Percentiles rank a stretch among this genome's conserved stretches.
These are phyloP conservation scores for Tenthredo livida DNA, from an alignment of 2,888 invertebrate genomes.

Conservation along the genomic window DNA sequence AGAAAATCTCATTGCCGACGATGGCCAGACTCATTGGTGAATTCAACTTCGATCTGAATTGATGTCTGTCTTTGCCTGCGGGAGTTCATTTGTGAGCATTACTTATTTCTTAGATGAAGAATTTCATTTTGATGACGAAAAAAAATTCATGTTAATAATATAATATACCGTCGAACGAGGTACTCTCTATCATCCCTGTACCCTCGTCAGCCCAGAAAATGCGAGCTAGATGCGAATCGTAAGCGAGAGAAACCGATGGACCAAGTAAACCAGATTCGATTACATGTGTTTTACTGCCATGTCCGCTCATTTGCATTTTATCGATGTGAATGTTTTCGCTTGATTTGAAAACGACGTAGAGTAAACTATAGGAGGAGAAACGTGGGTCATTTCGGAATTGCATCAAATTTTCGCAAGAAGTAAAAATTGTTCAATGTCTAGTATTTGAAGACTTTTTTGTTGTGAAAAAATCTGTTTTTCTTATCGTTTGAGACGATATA, in stretches of 20 bases:
- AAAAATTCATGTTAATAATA: neutral
- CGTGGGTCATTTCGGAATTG: neutral
- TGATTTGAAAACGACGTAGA: conserved; percentile 70
- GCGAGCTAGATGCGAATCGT: conserved; percentile 81
- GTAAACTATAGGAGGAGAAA: conserved; percentile 66
- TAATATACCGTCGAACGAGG: conserved; percentile 81
- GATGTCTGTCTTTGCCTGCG: conserved; percentile 75
- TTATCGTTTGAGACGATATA: neutral
- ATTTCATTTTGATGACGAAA: neutral
- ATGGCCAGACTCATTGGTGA: conserved; percentile 82
- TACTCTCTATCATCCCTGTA: conserved; percentile 83
- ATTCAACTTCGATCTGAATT: conserved; percentile 73
- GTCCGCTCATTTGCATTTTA: conserved; percentile 85
- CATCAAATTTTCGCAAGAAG: neutral
- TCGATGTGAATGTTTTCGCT: conserved; percentile 81
- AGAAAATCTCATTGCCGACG: conserved; percentile 84
- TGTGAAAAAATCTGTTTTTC: neutral
- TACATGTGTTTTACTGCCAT: conserved; percentile 76
- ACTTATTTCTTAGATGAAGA: neutral
- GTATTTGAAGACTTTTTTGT: too few relatives aligned
- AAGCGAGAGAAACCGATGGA: conserved; percentile 80
- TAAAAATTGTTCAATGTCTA: neutral
- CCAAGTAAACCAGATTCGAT: conserved; percentile 78
- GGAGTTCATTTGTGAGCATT: conserved; percentile 50
- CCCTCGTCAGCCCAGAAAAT: conserved; percentile 86